Base-by-base conservation (phyloP, 2,888 invertebrate genomes). In the Lochmaea crataegi region DNA sequence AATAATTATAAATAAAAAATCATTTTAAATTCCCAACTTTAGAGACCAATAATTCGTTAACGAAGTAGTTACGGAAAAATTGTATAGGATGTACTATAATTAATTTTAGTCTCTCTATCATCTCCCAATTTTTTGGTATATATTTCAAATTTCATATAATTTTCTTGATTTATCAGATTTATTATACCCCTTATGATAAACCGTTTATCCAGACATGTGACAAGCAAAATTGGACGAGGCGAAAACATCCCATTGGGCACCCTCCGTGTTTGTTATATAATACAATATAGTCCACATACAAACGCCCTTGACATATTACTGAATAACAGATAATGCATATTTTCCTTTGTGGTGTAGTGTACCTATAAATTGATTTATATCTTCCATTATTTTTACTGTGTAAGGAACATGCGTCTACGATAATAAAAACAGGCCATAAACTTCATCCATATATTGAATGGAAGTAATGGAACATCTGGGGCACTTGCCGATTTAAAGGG, bases 391-490 rank as follows among this genome's bases (percentile, higher is more conserved):
- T 63, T 63, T 63, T 63, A 63, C 61, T 63, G 42, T 42, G 61
- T 45, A 42, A 63, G 61, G 61, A 41, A 63, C 61, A 63, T 63
- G 61, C 61, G 18, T 63, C 41, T 16, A 12, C 18, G 61, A 63
- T 63, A 63, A 63, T 63, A 63, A 63, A 63, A 63, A 63, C 61
- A 63, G 61, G 61, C 61, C 61, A 63, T 63, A 63, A 63, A 63
- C 61, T 63, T 63, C 42, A 63, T 63, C 61, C 61, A 63, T 63
- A 63, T 63, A 63, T 63, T 63, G 61, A 63, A 63, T 63, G 61
- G 61, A 63, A 63, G 61, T 63, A 63, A 63, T 63, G 61, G 42
- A 63, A 63, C 61, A 63, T 63, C 61, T 63, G 61, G 61, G 61
- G 61, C 61, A 63, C 61, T 63, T 63, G 61, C 38, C 61, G 16